Base-by-base conservation (phyloP, 2,888 invertebrate genomes). In the Tupiocoris notatus region DNA sequence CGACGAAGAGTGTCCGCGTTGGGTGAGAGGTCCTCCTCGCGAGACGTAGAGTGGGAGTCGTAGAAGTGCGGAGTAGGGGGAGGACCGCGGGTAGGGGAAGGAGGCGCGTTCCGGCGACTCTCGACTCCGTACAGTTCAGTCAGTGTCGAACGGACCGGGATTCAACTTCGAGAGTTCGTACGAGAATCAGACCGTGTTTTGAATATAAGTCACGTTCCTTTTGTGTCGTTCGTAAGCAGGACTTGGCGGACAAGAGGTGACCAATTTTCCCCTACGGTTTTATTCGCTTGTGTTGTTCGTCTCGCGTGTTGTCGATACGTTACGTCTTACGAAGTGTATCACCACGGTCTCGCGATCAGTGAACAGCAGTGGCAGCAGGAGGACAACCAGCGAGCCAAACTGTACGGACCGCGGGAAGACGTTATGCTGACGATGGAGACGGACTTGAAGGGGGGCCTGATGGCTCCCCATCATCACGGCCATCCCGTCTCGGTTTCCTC, bases 361-460 rank as follows among this genome's bases (percentile, higher is more conserved):
- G 20, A 59, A n/a, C 20, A 39, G 24, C 24, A 65, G 65, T 65
- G 65, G 18, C 65, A 65, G 25, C 18, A 23, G 25, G 18, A 74
- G 86, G 39, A 39, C 39, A 39, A 39, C 12, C 39, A 39, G 39
- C 39, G 39, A 39, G 39, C 39, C 92, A 92, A 92, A 87, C 92
- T 92, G 92, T 92, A 90, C 90, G 89, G 91, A 86, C 91, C 89
- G 87, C 88, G 91, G 89, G 91, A 91, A 87, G 89, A 89, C 85
- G 92, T 91, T 83, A 94, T 94, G 94, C 87, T 94, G 87, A 94
- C 93, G 86, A 93, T 94, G 93, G 94, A 94, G 89, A 89, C 92
- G 86, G 94, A 94, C 86, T 88, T 94, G 86, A 94, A 94, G 85
- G 93, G 93, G 86, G 92, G 93, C 87, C 92, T 90, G 85, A 87